Evolutionary conservation across 1,140 invertebrate species (phyloP), one percentile per base, ranked within the genome.

Genomic region (Harpegnathos saltator): DNA sequence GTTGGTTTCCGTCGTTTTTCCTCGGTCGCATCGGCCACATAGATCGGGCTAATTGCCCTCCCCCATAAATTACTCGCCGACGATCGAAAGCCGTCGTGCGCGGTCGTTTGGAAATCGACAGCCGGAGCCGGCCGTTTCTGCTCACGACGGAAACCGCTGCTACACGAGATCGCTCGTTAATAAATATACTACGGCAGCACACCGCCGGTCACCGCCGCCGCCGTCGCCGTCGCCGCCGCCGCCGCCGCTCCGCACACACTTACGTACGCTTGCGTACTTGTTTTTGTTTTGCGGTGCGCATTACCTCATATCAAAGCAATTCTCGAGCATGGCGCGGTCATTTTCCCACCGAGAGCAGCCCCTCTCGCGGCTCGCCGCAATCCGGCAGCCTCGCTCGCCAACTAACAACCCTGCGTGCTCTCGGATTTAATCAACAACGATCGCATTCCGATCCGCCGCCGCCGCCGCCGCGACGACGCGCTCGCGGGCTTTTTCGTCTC

Each of bases 221-320:
- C n/a, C n/a, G n/a, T n/a, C n/a, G n/a, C n/a, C n/a, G n/a, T n/a
- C n/a, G n/a, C n/a, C n/a, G n/a, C n/a, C n/a, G n/a, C n/a, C n/a
- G n/a, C 17, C 48, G 72, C 75, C 50, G 62, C 69, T 48, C 56
- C 61, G 58, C n/a, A 58, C 77, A 58, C 62, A 75, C 72, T 86
- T 61, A 86, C 86, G 74, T 33, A 5, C 68, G 77, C n/a, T 91
- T 91, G 90, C 89, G 90, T 89, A 91, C 91, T 78, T 52, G 24
- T 44, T 85, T 84, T 90, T 90, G 89, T 89, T 86, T 87, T 65
- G 89, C 84, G 85, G 87, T 85, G 87, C 83, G 85, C 88, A 87
- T 91, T 91, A 91, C 90, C 89, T 91, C 90, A 91, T 90, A 91
- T 90, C 88, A 84, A 90, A 90, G 88, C 87, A 89, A 89, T 89